A percentile compares a stretch with the other conserved stretches of the same genome.
phyloP scores from a whole-genome alignment of 2,797 vertebrate species.

The Poeciliopsis gracilis region DNA sequence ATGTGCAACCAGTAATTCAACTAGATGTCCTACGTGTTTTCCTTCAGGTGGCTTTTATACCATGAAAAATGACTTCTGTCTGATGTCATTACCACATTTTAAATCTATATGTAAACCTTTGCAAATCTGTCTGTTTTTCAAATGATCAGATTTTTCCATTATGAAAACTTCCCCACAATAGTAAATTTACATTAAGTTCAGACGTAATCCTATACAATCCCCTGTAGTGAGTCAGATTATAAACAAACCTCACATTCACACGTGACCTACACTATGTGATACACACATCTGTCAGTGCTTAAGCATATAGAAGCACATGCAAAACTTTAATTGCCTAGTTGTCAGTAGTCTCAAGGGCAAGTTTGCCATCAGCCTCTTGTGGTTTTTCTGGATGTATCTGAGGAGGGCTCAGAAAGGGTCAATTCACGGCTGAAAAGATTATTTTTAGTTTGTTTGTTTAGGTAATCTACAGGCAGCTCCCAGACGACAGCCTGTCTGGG shows the following conservation, averaged over 20 bases:
- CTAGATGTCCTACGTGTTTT: constrained; percentile 4
- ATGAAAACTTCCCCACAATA: constrained; percentile 4
- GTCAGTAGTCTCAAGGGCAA: constrained; percentile 35
- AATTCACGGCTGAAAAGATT: constrained; percentile 57
- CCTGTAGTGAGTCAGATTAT: constrained; percentile 1
- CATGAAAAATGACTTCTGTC: constrained; percentile 1
- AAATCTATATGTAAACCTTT: neutral
- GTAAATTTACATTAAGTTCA: neutral
- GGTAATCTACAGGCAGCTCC: constrained; percentile 73
- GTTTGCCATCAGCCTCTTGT: constrained; percentile 49
- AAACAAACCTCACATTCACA: constrained; percentile 7
- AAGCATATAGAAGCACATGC: constrained; percentile 23
- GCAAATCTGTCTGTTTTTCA: constrained; percentile 2
- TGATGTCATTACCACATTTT: constrained; percentile 27
- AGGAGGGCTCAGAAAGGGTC: constrained; percentile 35
- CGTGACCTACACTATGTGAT: constrained; percentile 2
- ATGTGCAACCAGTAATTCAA: neutral
- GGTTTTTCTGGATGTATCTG: constrained; percentile 32
- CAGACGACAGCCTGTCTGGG: constrained; percentile 80
- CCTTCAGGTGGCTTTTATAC: constrained; percentile 9
- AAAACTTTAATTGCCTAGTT: constrained; percentile 42
- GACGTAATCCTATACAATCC: neutral
- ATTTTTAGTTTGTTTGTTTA: constrained; percentile 83
- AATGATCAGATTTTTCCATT: neutral
- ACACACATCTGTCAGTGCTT: constrained; percentile 47